Evolutionary conservation across 2,888 invertebrate species (phyloP).

Genomic region (Aspidapion aeneum): DNA sequence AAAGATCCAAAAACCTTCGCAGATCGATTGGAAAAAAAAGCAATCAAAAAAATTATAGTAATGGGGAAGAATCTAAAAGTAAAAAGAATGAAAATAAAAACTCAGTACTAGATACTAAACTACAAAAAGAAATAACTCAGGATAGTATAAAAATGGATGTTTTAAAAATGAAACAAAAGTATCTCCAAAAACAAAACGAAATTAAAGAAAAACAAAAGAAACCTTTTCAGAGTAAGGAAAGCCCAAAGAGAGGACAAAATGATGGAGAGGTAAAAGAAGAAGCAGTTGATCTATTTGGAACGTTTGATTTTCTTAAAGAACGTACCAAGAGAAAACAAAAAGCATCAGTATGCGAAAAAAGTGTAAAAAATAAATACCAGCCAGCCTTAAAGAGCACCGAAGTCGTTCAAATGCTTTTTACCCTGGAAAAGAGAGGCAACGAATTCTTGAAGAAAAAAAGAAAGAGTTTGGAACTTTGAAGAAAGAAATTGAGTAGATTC

Average conservation of each 20-base stretch:
- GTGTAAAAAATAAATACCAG: background rate
- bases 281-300: background rate
- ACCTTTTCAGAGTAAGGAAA: background rate
- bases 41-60: background rate
- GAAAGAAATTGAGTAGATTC: background rate
- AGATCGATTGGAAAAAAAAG: constrained; percentile 15
- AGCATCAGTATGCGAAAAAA: background rate
- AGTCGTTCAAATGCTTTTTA: background rate
- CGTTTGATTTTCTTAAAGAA: too few relatives aligned
- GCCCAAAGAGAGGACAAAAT: background rate
- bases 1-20: constrained; percentile 27
- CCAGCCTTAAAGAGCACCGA: background rate
- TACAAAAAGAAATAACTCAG: constrained; percentile 9
- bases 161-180: constrained; percentile 22
- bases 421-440: background rate
- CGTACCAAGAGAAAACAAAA: too few relatives aligned
- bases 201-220: constrained; percentile 9
- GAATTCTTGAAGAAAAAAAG: background rate
- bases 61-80: constrained; percentile 7
- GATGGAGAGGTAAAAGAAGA: constrained; percentile 6
- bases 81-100: constrained; percentile 8
- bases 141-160: constrained; percentile 17
- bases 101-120: background rate
- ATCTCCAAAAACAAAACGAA: constrained; percentile 18
- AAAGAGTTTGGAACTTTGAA: background rate